phyloP scores from a whole-genome alignment of 2,888 invertebrate species.

The Melinopterus prodromus region DNA sequence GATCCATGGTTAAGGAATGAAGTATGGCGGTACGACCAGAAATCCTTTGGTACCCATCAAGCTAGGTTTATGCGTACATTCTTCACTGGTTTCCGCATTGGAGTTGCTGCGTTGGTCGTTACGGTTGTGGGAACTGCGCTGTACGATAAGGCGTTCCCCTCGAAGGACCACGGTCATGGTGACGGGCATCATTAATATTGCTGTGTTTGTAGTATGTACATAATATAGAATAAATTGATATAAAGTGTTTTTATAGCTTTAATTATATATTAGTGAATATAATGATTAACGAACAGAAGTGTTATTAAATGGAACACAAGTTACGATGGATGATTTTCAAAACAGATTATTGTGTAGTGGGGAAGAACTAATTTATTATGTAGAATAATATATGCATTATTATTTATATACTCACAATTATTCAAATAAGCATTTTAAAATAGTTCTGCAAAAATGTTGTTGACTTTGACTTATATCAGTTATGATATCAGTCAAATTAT shows the following conservation, averaged over 20 bases:
- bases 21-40: conserved; percentile 79
- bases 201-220: conserved; percentile 29
- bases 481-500: not conserved
- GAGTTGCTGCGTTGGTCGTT: conserved; percentile 67
- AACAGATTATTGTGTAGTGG: too few relatives aligned
- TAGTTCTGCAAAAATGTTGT: too few relatives aligned
- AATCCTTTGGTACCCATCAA: conserved; percentile 65
- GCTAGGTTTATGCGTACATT: conserved; percentile 61
- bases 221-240: conserved; percentile 27
- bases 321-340: too few relatives aligned
- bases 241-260: conserved; percentile 10
- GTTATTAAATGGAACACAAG: too few relatives aligned
- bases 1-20: conserved; percentile 93
- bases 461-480: too few relatives aligned
- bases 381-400: too few relatives aligned
- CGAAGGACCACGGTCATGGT: conserved; percentile 62
- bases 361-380: too few relatives aligned
- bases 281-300: too few relatives aligned
- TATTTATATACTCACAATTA: too few relatives aligned
- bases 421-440: too few relatives aligned
- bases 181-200: conserved; percentile 59
- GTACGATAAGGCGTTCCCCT: conserved; percentile 53
- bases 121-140: conserved; percentile 62
- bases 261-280: not conserved
- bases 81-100: conserved; percentile 72